Conservation (phyloP, 2,888 invertebrate species). For the Drosophila ezoana region DNA sequence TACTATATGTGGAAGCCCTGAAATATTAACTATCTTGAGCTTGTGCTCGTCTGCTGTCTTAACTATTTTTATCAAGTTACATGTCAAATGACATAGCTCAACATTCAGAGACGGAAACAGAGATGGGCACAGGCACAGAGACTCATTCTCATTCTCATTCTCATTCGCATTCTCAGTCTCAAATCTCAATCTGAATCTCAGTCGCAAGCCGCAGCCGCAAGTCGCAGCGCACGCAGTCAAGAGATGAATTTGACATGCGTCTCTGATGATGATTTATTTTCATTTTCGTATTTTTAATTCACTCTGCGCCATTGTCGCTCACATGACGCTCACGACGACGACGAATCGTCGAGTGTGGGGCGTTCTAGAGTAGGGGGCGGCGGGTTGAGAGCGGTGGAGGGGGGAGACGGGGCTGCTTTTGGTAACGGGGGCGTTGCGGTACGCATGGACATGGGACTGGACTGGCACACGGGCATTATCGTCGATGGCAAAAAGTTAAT, state of each 20-base stretch:
- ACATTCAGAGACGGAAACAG: slow-evolving; percentile 15
- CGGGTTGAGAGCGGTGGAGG: neutral
- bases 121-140: slow-evolving; percentile 1
- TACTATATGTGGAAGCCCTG: neutral
- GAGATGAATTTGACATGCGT: slow-evolving; percentile 77
- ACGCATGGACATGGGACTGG: slow-evolving; percentile 31
- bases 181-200: slow-evolving; percentile 32
- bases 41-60: slow-evolving; percentile 15
- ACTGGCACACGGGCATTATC: slow-evolving; percentile 54
- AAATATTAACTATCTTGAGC: neutral
- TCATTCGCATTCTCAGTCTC: slow-evolving; percentile 18
- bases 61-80: slow-evolving; percentile 65
- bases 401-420: neutral
- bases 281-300: slow-evolving; percentile 75
- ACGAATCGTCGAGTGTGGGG: slow-evolving; percentile 7
- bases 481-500: slow-evolving; percentile 77
- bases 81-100: slow-evolving; percentile 62
- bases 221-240: slow-evolving; percentile 56
- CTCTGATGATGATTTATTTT: slow-evolving; percentile 77
- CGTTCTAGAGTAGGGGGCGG: neutral
- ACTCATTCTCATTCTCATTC: slow-evolving; percentile 8
- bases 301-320: slow-evolving; percentile 74
- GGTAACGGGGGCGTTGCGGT: slow-evolving; percentile 36
- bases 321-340: slow-evolving; percentile 38
- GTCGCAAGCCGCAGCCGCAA: slow-evolving; percentile 8